Evolutionary conservation across 2,113 vertebrate species (phyloP), one percentile per base, ranked within the genome.

Genomic region (Nesoenas mayeri): DNA sequence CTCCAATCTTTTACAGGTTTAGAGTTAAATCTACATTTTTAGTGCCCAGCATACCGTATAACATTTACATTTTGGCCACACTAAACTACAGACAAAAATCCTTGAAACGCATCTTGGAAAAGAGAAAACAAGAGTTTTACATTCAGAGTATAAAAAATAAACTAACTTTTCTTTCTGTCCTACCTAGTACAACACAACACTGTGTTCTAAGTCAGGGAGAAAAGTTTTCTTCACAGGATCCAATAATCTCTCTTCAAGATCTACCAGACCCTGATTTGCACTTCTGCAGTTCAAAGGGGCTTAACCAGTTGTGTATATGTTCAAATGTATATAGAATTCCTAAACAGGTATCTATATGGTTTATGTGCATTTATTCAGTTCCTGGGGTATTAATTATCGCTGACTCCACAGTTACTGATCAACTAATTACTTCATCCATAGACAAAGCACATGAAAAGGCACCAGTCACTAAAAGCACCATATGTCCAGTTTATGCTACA

Each of bases 1-100:
- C 22, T 5, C 15, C 69, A 83, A 25, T 8, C 47, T 74, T 79
- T 82, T 29, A 36, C 40, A 75, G 31, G 15, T 89, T 88, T 74
- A n/a, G 26, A 86, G 18, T 89, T 64, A 48, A 80, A 88, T 34
- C 48, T 28, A 67, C 40, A 57, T 70, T 93, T 93, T 74, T 31
- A 58, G 40, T 75, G 38, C 34, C 24, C 18, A 84, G 6, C 11
- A 83, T 2, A 60, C 18, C 91, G 34, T 36, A 67, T 31, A 86
- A 80, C 6, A 53, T 69, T 83, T 38, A 47, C 0, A 1, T 50
- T 83, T 77, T 51, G 21, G 16, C 24, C 1, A 0, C 3, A 22
- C 31, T 61, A 29, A 88, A 51, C 7, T 53, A 40, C 9, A 77
- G 64, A 50, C 40, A 83, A 86, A 86, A 92, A 83, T 48, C 26